Conservation (phyloP, 2,888 invertebrate genomes). For the Agrotis clavis region DNA sequence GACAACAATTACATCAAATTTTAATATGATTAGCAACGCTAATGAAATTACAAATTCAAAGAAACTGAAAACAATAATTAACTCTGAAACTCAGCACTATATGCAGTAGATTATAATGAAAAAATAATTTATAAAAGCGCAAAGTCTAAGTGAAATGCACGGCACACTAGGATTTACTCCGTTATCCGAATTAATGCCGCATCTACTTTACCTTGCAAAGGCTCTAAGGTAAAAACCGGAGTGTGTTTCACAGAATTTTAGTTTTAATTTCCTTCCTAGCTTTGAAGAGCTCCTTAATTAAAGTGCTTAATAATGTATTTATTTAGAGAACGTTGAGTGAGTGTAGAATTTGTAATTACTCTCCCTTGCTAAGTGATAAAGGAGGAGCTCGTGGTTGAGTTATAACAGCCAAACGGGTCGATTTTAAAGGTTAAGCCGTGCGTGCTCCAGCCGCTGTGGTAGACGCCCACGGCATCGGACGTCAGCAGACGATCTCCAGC, state of each 20-base stretch:
- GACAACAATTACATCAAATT: too few species aligned
- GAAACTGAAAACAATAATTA: background rate
- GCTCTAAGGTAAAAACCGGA: constrained; percentile 23
- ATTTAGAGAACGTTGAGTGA: constrained; percentile 6
- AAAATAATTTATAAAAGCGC: constrained; percentile 43
- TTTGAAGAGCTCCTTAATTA: constrained; percentile 9
- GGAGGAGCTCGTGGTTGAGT: background rate
- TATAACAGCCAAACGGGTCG: too few species aligned
- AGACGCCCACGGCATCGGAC: too few species aligned
- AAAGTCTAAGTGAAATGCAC: constrained; percentile 43
- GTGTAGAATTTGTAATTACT: constrained; percentile 1
- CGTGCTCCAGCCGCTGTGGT: too few species aligned
- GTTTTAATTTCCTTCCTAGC: constrained; percentile 40
- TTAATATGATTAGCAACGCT: background rate
- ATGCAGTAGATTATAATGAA: constrained; percentile 22
- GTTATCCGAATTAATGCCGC: constrained; percentile 62
- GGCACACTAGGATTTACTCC: constrained; percentile 55
- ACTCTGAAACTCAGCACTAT: background rate
- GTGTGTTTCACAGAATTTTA: constrained; percentile 37
- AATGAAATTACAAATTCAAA: background rate
- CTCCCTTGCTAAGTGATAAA: constrained; percentile 4
- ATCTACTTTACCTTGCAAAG: constrained; percentile 30
- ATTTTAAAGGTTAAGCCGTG: too few species aligned
- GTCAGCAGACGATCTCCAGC: too few species aligned
- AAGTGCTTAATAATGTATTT: constrained; percentile 4